Evolutionary conservation across 53 echinoderm and acorn worm species (phyloP).

Genomic region (Echinarachnius parma): DNA sequence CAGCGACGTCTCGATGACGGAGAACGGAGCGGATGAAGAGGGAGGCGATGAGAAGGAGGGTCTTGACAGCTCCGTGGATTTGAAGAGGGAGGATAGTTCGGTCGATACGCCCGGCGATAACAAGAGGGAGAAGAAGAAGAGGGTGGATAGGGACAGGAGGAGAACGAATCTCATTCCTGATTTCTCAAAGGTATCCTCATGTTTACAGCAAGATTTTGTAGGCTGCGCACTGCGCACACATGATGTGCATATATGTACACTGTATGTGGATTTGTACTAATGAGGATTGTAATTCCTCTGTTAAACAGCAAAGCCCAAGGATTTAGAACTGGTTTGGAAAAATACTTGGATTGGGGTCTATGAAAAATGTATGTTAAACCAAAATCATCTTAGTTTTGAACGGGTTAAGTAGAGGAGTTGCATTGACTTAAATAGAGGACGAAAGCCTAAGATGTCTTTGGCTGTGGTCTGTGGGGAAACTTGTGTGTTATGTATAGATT

Average conservation of each 20-base stretch:
- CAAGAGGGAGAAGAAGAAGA: conserved; percentile 21
- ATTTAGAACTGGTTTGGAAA: too few species aligned
- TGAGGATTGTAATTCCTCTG: too few species aligned
- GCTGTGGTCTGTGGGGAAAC: too few species aligned
- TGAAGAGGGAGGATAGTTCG: background rate
- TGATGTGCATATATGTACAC: background rate
- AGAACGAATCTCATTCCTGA: conserved; percentile 24
- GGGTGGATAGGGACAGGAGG: conserved; percentile 27
- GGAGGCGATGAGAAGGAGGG: background rate
- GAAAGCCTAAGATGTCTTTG: too few species aligned
- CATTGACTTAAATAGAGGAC: too few species aligned
- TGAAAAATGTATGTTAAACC: too few species aligned
- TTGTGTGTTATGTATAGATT: too few species aligned
- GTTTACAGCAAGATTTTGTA: background rate
- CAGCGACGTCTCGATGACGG: background rate
- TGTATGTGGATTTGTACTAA: background rate
- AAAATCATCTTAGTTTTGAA: too few species aligned
- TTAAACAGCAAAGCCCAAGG: background rate
- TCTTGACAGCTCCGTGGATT: background rate
- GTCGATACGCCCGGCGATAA: conserved; percentile 23
- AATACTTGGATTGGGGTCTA: too few species aligned
- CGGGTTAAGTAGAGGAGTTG: too few species aligned
- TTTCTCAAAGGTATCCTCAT: conserved; percentile 23
- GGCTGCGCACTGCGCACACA: too few species aligned
- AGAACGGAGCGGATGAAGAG: conserved; percentile 2